phyloP scores from a whole-genome alignment of 1,140 invertebrate species.

The Zaprionus ghesquierei region DNA sequence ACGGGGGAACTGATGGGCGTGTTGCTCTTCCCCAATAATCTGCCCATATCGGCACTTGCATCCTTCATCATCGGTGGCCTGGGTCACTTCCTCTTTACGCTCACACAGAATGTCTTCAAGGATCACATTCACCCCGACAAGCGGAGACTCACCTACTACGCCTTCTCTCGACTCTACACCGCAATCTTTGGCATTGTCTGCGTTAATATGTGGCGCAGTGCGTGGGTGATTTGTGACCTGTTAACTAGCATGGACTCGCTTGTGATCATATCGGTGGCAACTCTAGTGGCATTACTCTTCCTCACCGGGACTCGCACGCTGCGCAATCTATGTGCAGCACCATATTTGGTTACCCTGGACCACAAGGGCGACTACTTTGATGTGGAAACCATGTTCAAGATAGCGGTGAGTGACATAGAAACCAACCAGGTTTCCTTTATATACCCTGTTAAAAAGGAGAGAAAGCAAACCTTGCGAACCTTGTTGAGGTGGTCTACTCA shows the following conservation, averaged over 20 bases:
- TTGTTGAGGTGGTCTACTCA: no score
- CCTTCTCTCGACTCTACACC: slow-evolving; percentile 89
- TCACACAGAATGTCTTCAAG: slow-evolving; percentile 86
- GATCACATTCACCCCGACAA: slow-evolving; percentile 87
- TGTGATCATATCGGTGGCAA: slow-evolving; percentile 85
- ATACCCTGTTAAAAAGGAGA: neutral
- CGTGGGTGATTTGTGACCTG: slow-evolving; percentile 89
- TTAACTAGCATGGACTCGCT: slow-evolving; percentile 86
- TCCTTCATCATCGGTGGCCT: slow-evolving; percentile 88
- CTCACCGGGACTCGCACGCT: slow-evolving; percentile 87
- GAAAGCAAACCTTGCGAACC: neutral
- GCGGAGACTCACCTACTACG: slow-evolving; percentile 87
- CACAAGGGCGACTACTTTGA: slow-evolving; percentile 90
- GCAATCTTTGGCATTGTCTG: slow-evolving; percentile 89
- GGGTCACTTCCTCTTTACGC: slow-evolving; percentile 87
- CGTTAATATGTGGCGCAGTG: slow-evolving; percentile 92
- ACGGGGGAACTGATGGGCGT: slow-evolving; percentile 91
- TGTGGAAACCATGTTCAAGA: slow-evolving; percentile 91
- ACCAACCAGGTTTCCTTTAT: no score
- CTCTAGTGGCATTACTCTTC: slow-evolving; percentile 86
- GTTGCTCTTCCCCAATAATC: slow-evolving; percentile 86
- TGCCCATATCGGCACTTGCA: slow-evolving; percentile 85
- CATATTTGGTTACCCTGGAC: slow-evolving; percentile 90
- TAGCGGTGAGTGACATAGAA: slow-evolving; percentile 86
- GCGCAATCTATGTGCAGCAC: slow-evolving; percentile 91